Percentiles rank a stretch among this genome's conserved stretches.
Conservation (phyloP, 2,888 invertebrate genomes). For the Sphaerophoria taeniata region DNA sequence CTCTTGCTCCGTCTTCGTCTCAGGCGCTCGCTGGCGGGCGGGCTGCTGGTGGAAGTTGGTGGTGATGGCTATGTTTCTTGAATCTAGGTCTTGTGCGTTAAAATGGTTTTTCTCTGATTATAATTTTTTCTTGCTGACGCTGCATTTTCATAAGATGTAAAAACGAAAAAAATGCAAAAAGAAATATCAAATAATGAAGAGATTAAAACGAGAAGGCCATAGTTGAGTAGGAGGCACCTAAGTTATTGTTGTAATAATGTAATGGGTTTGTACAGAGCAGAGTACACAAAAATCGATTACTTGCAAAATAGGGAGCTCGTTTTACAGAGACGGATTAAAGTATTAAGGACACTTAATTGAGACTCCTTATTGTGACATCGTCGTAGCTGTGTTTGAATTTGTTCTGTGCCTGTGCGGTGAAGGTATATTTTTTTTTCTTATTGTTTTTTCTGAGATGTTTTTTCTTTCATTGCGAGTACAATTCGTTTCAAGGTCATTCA, state of each 20-base stretch:
- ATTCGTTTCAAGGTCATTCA: constrained; percentile 34
- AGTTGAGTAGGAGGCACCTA: background rate
- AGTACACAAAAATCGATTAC: constrained; percentile 34
- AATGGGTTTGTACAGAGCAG: constrained; percentile 28
- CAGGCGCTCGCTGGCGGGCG: background rate
- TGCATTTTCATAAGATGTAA: constrained; percentile 58
- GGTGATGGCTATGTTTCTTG: constrained; percentile 50
- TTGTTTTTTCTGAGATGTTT: background rate
- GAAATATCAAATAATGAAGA: constrained; percentile 25
- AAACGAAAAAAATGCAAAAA: constrained; percentile 13
- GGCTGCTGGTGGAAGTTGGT: background rate
- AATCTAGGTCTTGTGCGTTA: constrained; percentile 68
- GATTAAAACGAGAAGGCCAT: constrained; percentile 15
- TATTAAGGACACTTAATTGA: constrained; percentile 46
- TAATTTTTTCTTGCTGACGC: constrained; percentile 53
- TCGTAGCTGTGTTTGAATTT: background rate
- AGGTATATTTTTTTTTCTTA: background rate
- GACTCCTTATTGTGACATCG: constrained; percentile 37
- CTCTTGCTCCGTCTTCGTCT: background rate
- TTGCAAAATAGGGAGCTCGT: constrained; percentile 22
- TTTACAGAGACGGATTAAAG: constrained; percentile 18
- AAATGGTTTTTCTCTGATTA: constrained; percentile 56
- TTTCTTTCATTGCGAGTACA: background rate
- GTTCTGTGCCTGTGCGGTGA: background rate
- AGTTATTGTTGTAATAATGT: constrained; percentile 36